Evolutionary conservation across 2,888 invertebrate genomes (phyloP).

Genomic region (Nephrotoma flavescens): DNA sequence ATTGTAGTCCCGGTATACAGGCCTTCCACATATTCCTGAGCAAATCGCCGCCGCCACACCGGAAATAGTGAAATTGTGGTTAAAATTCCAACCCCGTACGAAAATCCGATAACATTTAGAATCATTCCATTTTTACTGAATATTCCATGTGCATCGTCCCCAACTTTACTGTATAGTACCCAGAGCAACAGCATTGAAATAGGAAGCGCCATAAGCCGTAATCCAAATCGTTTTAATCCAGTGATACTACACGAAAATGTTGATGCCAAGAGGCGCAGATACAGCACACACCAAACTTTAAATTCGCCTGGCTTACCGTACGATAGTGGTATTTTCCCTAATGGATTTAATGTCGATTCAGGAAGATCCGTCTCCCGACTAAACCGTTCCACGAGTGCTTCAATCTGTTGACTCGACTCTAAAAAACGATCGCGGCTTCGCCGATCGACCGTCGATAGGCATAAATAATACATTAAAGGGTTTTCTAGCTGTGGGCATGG

Average conservation of each 20-base stretch:
- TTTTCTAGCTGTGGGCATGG: slow-evolving; percentile 95
- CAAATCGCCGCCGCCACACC: slow-evolving; percentile 76
- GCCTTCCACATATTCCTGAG: slow-evolving; percentile 81
- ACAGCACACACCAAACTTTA: slow-evolving; percentile 52
- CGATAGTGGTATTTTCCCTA: slow-evolving; percentile 52
- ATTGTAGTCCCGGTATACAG: slow-evolving; percentile 76
- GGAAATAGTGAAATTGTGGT: slow-evolving; percentile 38
- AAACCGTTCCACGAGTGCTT: slow-evolving; percentile 81
- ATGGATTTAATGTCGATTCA: slow-evolving; percentile 41
- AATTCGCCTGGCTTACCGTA: slow-evolving; percentile 57
- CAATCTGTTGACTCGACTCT: slow-evolving; percentile 87
- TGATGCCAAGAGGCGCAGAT: slow-evolving; percentile 56
- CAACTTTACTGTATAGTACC: slow-evolving; percentile 50
- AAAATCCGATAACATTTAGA: slow-evolving; percentile 26
- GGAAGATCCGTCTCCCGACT: slow-evolving; percentile 65
- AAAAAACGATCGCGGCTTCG: slow-evolving; percentile 77
- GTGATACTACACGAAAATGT: slow-evolving; percentile 63
- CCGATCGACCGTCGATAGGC: slow-evolving; percentile 46
- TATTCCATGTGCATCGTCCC: slow-evolving; percentile 30
- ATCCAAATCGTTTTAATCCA: slow-evolving; percentile 59
- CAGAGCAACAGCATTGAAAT: slow-evolving; percentile 63
- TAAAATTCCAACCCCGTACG: slow-evolving; percentile 30
- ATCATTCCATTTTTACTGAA: slow-evolving; percentile 31
- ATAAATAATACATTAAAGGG: slow-evolving; percentile 89
- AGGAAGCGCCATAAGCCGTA: slow-evolving; percentile 60